These are phyloP conservation scores for Geothlypis trichas DNA, from an alignment of 2,113 vertebrate genomes.

Conservation along the genomic window DNA sequence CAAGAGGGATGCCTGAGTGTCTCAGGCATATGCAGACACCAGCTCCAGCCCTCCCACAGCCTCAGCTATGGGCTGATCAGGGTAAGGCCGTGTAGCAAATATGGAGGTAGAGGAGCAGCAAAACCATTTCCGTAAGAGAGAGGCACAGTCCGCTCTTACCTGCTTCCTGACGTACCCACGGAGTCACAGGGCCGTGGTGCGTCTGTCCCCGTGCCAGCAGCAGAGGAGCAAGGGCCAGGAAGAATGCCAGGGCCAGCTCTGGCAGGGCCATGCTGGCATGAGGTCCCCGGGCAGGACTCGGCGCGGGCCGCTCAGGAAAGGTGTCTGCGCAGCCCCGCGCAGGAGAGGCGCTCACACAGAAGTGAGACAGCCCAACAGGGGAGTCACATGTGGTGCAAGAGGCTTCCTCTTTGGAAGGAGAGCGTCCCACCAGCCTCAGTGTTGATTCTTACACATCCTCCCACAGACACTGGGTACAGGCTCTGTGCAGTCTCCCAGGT, in stretches of 20 bases:
- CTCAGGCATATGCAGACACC: neutral
- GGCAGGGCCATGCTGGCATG: neutral
- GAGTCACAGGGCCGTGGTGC: accelerated
- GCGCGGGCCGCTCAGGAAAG: accelerated
- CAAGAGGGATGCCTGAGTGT: accelerated
- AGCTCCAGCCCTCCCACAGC: neutral
- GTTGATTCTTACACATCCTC: neutral
- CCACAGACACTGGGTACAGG: accelerated
- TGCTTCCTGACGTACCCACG: accelerated
- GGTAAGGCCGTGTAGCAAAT: accelerated
- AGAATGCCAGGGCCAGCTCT: neutral
- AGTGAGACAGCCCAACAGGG: neutral
- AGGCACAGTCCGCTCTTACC: neutral
- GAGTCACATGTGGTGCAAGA: neutral
- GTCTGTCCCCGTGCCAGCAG: accelerated
- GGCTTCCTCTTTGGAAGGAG: conserved; percentile 25
- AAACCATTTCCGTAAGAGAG: neutral
- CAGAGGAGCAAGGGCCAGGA: neutral
- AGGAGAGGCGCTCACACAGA: neutral
- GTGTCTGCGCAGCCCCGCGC: accelerated
- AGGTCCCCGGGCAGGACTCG: accelerated
- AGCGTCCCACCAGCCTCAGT: accelerated
- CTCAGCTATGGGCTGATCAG: accelerated
- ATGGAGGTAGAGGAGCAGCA: neutral
- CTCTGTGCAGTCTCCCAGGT: neutral